Base-by-base conservation (phyloP, 2,113 vertebrate genomes). In the Perccottus glenii region DNA sequence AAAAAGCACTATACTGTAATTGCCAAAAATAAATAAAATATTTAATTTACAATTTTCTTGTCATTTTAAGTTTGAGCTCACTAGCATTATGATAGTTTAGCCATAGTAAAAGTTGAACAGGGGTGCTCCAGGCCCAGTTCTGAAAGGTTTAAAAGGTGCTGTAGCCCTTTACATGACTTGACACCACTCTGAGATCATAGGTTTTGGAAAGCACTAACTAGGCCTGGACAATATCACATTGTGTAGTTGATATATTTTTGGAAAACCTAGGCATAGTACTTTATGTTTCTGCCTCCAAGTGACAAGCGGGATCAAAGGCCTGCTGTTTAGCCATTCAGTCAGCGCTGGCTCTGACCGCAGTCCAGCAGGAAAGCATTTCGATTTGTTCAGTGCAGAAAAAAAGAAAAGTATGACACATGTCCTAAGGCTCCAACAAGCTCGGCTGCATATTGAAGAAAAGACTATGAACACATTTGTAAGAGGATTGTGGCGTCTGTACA, bases 401-500 rank as follows among this genome's bases (percentile, higher is more conserved):
- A 46, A 33, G 52, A 55, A 36, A 55, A 55, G 52, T 35, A 72
- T 47, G 40, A 49, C 60, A 58, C 60, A 44, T 50, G 16, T 61
- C 10, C 43, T 51, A 16, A 19, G 27, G 59, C 60, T 53, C 49
- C n/a, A 58, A 45, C 32, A 38, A 62, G 36, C 27, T 70, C 7
- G 36, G 14, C 62, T 47, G 55, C 35, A 60, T 62, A 27, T 49
- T 42, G 19, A 72, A 70, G 50, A 38, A 35, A 56, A 59, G 16
- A 60, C 32, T 44, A 61, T 61, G 16, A 33, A 50, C 45, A 36
- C 2, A 10, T 67, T 67, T 61, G 73, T 81, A 68, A 75, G 79
- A 87, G 66, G 75, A 82, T 78, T 82, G 69, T 19, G 63, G 61
- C 42, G 64, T 81, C 45, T 65, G 67, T 77, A 78, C 42, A 63